Conservation (phyloP, 1,140 invertebrate species). For the Drosophila athabasca region DNA sequence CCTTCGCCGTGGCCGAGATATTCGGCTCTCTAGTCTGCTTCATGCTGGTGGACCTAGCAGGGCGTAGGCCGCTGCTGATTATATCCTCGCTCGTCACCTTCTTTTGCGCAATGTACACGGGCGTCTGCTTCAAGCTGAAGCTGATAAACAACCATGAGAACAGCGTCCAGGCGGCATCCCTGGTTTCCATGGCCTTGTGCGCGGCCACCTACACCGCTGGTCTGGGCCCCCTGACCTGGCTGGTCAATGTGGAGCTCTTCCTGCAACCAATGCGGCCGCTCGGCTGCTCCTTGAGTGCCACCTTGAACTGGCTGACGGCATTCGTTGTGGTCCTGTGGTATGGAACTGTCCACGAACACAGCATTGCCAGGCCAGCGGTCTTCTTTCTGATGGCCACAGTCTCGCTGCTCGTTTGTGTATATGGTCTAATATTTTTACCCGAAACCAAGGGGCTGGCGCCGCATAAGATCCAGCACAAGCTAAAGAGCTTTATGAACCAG, state of each 20-base stretch:
- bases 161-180: background rate
- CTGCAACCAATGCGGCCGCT: background rate
- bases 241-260: slow-evolving; percentile 36
- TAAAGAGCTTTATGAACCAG: slow-evolving; percentile 8
- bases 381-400: slow-evolving; percentile 27
- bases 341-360: background rate
- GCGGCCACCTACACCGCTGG: slow-evolving; percentile 1
- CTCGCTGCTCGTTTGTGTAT: background rate
- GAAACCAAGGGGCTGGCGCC: slow-evolving; percentile 30
- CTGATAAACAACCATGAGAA: no score
- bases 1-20: background rate
- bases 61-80: slow-evolving; percentile 34
- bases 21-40: slow-evolving; percentile 25
- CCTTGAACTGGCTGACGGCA: slow-evolving; percentile 23
- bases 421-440: slow-evolving; percentile 21
- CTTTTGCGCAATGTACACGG: background rate
- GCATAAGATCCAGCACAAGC: background rate
- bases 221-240: slow-evolving; percentile 27
- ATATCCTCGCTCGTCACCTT: background rate
- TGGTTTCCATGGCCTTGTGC: background rate
- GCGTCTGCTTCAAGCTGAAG: slow-evolving; percentile 3
- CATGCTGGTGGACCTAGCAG: slow-evolving; percentile 26
- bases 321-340: slow-evolving; percentile 18
- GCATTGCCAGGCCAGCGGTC: slow-evolving; percentile 9
- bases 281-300: slow-evolving; percentile 9